These are phyloP conservation scores for Papilio gigon DNA, from an alignment of 2,888 invertebrate species.

Conservation along the genomic window DNA sequence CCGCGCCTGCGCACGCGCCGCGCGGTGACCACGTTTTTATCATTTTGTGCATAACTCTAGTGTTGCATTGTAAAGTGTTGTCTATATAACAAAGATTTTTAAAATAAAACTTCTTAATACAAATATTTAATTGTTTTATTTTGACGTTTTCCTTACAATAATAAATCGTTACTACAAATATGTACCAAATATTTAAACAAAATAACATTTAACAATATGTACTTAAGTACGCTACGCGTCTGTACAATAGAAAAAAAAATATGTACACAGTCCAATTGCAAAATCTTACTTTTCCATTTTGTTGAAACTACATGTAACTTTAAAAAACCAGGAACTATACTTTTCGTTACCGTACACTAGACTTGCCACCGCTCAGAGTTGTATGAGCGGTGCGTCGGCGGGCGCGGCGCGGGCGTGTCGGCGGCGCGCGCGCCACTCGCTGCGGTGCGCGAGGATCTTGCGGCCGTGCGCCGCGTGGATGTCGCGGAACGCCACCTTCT, in stretches of 20 bases:
- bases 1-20: too few relatives aligned
- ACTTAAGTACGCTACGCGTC: conserved; percentile 5
- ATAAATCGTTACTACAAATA: background rate
- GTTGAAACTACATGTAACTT: too few relatives aligned
- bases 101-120: conserved; percentile 81
- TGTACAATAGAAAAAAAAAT: background rate
- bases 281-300: background rate
- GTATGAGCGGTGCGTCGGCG: conserved; percentile 26
- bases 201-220: background rate
- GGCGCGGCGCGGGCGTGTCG: conserved; percentile 40
- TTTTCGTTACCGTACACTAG: background rate
- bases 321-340: background rate
- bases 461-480: conserved; percentile 87
- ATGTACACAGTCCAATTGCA: background rate
- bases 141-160: conserved; percentile 9
- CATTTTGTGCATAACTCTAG: conserved; percentile 67
- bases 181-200: background rate
- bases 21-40: too few relatives aligned
- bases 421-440: conserved; percentile 84
- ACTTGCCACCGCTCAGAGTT: background rate
- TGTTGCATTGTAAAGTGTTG: conserved; percentile 73
- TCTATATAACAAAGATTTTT: conserved; percentile 82
- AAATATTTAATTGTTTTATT: conserved; percentile 65
- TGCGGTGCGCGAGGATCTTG: conserved; percentile 85
- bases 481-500: conserved; percentile 85